Evolutionary conservation across 2,113 vertebrate genomes (phyloP), one percentile per base, ranked within the genome.

Genomic region (Rhynchopsitta pachyrhyncha): DNA sequence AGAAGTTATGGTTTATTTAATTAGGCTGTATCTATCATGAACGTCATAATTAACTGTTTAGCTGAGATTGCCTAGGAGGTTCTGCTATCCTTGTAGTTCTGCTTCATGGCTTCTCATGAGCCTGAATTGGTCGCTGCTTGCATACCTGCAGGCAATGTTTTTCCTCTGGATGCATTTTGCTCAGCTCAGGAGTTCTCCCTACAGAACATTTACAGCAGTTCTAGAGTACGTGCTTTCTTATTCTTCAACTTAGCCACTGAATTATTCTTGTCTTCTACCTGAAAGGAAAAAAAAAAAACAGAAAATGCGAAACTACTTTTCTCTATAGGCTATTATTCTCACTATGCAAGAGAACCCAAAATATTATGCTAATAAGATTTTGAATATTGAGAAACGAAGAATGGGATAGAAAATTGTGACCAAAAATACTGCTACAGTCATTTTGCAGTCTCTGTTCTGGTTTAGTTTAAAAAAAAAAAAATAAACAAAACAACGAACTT

Each of bases 111-210:
- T 35, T 83, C 37, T 37, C 44, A 22, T 20, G 66, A 73, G 16
- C 28, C 42, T 53, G 25, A 76, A 27, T 28, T 29, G 25, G 25
- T 17, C 64, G 46, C n/a, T 69, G 11, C 13, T 37, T 73, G 18
- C 19, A 46, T 35, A 53, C 5, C 16, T 33, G 10, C 31, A 55
- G 13, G 4, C 18, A 62, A 8, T 7, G 49, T 92, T 74, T 17
- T 74, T 33, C 8, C 9, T 19, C 35, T 41, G 29, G 29, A 49
- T 84, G 18, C 8, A n/a, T 46, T 89, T 81, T 84, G 3, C 4
- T 74, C 9, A 35, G 28, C 35, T 80, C 24, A 44, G 11, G 4
- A 1, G 0, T 39, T 71, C 4, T 74, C 13, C 10, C 8, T 4
- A n/a, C 17, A 52, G 24, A 63, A 35, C 4, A 70, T 50, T 31